phyloP scores from a whole-genome alignment of 1,140 invertebrate genomes.

The Bombus fervidus region DNA sequence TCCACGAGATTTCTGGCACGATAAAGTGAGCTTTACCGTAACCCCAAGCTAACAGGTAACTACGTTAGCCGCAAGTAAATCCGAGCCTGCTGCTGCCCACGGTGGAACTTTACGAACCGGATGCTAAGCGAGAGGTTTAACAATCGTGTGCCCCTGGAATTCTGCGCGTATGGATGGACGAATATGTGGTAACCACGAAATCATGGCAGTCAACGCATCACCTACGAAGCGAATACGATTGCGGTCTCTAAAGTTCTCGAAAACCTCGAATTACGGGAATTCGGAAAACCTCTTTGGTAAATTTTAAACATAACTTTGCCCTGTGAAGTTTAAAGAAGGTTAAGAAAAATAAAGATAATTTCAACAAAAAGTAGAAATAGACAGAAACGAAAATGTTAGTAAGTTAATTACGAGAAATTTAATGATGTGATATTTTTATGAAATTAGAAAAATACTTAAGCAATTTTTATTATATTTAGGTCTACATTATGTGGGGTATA shows the following conservation, averaged over 20 bases:
- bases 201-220: slow-evolving; percentile 58
- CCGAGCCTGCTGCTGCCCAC: slow-evolving; percentile 50
- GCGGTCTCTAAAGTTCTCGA: slow-evolving; percentile 40
- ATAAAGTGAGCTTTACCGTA: slow-evolving; percentile 49
- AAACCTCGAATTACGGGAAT: slow-evolving; percentile 35
- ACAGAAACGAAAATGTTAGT: too few species aligned
- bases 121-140: slow-evolving; percentile 53
- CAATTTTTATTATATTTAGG: background rate
- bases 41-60: slow-evolving; percentile 49
- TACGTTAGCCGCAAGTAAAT: slow-evolving; percentile 58
- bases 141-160: slow-evolving; percentile 64
- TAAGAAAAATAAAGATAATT: background rate
- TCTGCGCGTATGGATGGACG: slow-evolving; percentile 49
- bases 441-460: too few species aligned
- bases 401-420: too few species aligned
- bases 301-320: background rate
- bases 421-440: too few species aligned
- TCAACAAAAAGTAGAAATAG: too few species aligned
- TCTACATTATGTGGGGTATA: background rate
- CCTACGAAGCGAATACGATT: slow-evolving; percentile 55
- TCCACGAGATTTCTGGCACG: slow-evolving; percentile 51
- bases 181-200: slow-evolving; percentile 50
- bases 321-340: background rate
- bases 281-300: fast-evolving
- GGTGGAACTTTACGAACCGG: slow-evolving; percentile 60